Conservation (phyloP, 2,797 vertebrate species). For the Champsocephalus esox region DNA sequence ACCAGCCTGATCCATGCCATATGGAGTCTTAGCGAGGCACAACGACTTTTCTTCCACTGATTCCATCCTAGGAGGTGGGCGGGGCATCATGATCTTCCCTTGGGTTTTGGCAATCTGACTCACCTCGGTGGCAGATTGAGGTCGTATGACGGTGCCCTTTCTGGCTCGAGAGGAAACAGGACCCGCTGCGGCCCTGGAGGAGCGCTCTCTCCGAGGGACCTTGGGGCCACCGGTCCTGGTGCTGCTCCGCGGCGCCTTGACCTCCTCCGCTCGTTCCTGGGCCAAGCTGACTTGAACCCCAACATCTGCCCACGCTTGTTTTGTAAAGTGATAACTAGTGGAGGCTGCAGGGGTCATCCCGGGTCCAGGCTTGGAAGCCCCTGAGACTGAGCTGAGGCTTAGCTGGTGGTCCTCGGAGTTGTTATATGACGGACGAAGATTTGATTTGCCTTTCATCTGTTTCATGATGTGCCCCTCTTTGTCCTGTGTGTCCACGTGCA, state of each 20-base stretch:
- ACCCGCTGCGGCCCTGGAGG: conserved; percentile 67
- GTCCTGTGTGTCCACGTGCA: conserved; percentile 54
- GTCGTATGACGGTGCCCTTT: conserved; percentile 82
- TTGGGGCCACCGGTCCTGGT: conserved; percentile 69
- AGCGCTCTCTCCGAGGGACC: conserved; percentile 73
- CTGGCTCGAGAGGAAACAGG: conserved; percentile 72
- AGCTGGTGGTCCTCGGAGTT: conserved; percentile 71
- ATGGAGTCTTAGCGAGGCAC: conserved; percentile 60
- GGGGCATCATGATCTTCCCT: conserved; percentile 84
- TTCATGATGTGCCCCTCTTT: conserved; percentile 44
- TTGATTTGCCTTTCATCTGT: conserved; percentile 36
- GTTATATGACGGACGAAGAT: conserved; percentile 48
- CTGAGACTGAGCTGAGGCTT: conserved; percentile 60
- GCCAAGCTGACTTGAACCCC: conserved; percentile 79
- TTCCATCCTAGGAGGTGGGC: conserved; percentile 81
- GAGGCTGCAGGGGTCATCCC: conserved; percentile 64
- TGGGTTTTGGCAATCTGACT: conserved; percentile 79
- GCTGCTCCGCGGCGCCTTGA: conserved; percentile 71
- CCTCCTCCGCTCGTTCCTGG: conserved; percentile 57
- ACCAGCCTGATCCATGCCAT: conserved; percentile 34
- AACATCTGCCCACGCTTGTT: conserved; percentile 87
- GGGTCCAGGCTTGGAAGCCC: conserved; percentile 68
- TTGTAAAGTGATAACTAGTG: conserved; percentile 80
- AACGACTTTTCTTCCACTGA: conserved; percentile 47
- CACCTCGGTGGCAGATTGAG: conserved; percentile 83